Evolutionary conservation across 2,888 invertebrate species (phyloP), one percentile per base, ranked within the genome.

Genomic region (Theodoxus fluviatilis): DNA sequence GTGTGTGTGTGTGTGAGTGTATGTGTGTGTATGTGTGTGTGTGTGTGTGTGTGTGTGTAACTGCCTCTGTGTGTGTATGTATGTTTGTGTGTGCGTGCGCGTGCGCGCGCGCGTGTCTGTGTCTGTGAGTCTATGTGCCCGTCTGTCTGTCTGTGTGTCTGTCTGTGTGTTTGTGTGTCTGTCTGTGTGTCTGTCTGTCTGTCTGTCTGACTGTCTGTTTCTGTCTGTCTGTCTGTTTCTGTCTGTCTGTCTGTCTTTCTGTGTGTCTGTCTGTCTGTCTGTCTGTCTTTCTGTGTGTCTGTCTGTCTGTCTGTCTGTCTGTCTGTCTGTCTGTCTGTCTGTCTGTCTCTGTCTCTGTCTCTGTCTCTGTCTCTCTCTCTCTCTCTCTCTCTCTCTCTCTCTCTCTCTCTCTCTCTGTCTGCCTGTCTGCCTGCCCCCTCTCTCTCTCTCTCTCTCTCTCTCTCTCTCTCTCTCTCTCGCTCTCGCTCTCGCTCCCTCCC

Each of bases 1-100:
- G 67, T 59, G 43, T 70, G 49, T 35, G 61, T 61, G 59, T 47
- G 43, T 70, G 49, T 67, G 67, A 59, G 59, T 57, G 59, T 67
- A 40, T 31, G 35, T 59, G 49, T 18, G 47, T 59, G 57, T 22
- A 37, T 38, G 33, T 37, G 37, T 37, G 57, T 37, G 67, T 43
- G 59, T 67, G 52, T 61, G 40, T 37, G 55, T 35, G 37, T 35
- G 63, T 38, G 35, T 63, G 57, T 31, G 43, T 63, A 55, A 18
- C 37, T 35, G 65, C 18, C 31, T 59, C 61, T 22, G 52, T 35
- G 70, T 40, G 61, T 59, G 67, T 55, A 37, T 33, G 35, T 33
- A 28, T 28, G 33, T 31, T 18, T 59, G 59, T 33, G 31, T 59
- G 33, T 3, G 35, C 33, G 57, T 38, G 61, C 59, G 70, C 0